Evolutionary conservation across 2,797 vertebrate genomes (phyloP), one percentile per base, ranked within the genome.

Genomic region (Etheostoma nigrum): DNA sequence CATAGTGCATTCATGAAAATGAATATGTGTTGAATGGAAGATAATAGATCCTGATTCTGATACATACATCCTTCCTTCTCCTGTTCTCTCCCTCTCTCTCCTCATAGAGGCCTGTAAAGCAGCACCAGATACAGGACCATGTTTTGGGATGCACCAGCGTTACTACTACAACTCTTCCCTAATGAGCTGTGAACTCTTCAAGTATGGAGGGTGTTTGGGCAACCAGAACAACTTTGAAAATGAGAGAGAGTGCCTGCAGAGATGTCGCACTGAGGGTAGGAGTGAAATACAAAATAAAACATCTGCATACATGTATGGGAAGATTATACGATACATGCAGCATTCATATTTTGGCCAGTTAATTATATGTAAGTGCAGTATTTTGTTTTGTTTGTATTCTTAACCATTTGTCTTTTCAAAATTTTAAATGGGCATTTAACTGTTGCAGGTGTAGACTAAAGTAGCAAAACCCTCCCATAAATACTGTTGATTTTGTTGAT

Each of bases 221-320:
- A 99, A 98, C 0, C 91, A 94, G 79, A 99, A 99, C 92, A 98
- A 97, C 90, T 99, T 98, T 65, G 0, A 3, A 15, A 92, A 78
- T 0, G 97, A 98, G 88, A 96, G 95, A 83, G 95, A 95, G 5
- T 99, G 98, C 82, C 93, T 99, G 59, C 98, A 99, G 94, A 96
- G 95, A 0, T 99, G 98, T 85, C 94, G 98, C 40, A 97, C 96
- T 0, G 96, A 98, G 81, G 98, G 98, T 99, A 94, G 93, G 36
- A 61, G 8, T 25, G 19, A 66, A 73, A 67, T 18, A 1, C 2
- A 3, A 33, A 25, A 13, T 1, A 27, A 3, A 16, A 51, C 2
- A 33, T 25, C 21, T 18, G 8, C 23, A 15, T 44, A 40, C 36
- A 12, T 40, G 36, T 19, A 25, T 54, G 25, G 9, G 8, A 59